phyloP scores from a whole-genome alignment of 2,113 vertebrate species.

The Limanda limanda region DNA sequence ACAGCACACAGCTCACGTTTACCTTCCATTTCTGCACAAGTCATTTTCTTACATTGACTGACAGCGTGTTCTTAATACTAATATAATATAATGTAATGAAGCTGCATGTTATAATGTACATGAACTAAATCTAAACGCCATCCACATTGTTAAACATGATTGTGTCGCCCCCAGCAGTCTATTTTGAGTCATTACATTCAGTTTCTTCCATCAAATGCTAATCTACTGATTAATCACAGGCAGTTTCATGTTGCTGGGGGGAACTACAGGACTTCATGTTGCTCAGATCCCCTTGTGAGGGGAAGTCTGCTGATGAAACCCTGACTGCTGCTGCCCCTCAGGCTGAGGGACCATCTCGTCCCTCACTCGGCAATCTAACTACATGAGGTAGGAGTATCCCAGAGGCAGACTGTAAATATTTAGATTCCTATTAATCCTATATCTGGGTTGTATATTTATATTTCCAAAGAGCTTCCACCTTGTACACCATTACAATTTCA shows the following conservation, averaged over 20 bases:
- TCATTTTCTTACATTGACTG: background rate
- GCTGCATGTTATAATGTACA: background rate
- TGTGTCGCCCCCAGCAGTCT: conserved; percentile 35
- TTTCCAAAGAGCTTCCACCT: background rate
- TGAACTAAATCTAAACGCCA: background rate
- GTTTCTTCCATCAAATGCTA: background rate
- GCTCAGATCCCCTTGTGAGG: background rate
- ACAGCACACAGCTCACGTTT: background rate
- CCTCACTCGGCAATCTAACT: background rate
- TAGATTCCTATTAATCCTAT: background rate
- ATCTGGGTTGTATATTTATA: background rate
- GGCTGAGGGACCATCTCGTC: background rate
- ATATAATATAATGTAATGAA: too few relatives aligned
- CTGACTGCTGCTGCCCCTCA: background rate
- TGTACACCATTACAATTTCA: background rate
- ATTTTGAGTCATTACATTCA: background rate
- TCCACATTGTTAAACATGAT: background rate
- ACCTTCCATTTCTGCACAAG: background rate
- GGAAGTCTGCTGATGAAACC: background rate
- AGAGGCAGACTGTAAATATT: background rate
- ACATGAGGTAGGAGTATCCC: background rate
- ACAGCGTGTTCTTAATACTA: background rate
- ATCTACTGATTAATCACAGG: conserved; percentile 1
- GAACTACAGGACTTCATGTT: background rate
- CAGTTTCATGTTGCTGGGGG: background rate